Base-by-base conservation (phyloP, 2,888 invertebrate genomes). In the Boloria euphrosyne region DNA sequence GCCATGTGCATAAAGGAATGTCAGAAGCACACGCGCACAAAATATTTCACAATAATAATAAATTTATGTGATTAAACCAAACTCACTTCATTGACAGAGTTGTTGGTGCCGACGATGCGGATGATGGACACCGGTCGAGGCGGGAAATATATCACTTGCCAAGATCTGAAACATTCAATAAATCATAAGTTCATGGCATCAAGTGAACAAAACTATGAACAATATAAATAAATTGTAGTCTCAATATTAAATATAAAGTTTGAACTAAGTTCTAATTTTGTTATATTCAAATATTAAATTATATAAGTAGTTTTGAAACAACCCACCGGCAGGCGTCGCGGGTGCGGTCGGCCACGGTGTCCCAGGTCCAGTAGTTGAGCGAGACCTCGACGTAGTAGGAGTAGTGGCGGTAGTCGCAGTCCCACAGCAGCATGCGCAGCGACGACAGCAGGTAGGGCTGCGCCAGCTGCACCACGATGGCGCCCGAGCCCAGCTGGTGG, bases 321-420 rank as follows among this genome's bases (percentile, higher is more conserved):
- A 43, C 44, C 49, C 13, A 90, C 92, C 92, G 90, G 93, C 98
- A 98, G 17, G 94, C 92, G 78, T 98, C 97, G 67, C 96, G 93
- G 0, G 96, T 96, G 77, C 96, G 95, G 85, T 99, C 99, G 50
- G 96, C 96, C 14, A 98, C 96, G 80, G 96, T 94, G 82, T 96
- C 96, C 98, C 99, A 99, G 82, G 97, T 96, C 93, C 96, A 95
- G 80, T 96, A 95, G 91, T 99, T 98, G 73, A 96, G 95, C 13
- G 98, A 98, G 14, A 98, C 97, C 93, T 99, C 98, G 62, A 99
- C 96, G 85, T 97, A 98, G 89, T 98, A 99, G 59, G 98, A 97
- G 91, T 99, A 99, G 74, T 96, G 96, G 60, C 99, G 94, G 85
- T 96, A 96, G 90, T 98, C 98, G 87, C 98, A 98, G 92, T 99